These are phyloP conservation scores for Halictus ligatus DNA, from an alignment of 2,888 invertebrate species.

Conservation along the genomic window DNA sequence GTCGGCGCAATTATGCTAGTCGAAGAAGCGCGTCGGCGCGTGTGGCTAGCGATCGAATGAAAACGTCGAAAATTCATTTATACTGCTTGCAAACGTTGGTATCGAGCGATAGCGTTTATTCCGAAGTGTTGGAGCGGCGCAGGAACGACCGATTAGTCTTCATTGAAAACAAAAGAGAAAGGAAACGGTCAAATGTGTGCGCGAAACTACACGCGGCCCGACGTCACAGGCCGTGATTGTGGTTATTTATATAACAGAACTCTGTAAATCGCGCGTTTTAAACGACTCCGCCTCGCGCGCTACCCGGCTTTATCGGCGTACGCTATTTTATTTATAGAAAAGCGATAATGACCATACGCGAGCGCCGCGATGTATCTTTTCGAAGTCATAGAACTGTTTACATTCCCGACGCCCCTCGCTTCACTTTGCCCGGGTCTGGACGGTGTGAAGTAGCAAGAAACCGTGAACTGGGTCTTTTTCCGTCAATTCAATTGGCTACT, in stretches of 20 bases:
- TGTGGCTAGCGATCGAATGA: neutral
- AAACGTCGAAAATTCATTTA: conserved; percentile 54
- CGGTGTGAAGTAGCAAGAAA: neutral
- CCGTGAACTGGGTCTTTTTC: neutral
- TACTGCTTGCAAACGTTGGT: neutral
- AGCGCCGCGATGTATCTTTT: conserved; percentile 41
- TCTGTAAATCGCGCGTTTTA: conserved; percentile 68
- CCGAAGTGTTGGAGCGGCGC: conserved; percentile 50
- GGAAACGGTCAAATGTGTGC: conserved; percentile 66
- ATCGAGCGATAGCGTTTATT: conserved; percentile 44
- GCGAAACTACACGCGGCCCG: conserved; percentile 52
- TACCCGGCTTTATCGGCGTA: conserved; percentile 57
- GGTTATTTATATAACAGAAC: conserved; percentile 71
- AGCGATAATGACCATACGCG: conserved; percentile 63
- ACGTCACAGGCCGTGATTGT: conserved; percentile 69
- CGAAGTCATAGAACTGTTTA: conserved; percentile 44
- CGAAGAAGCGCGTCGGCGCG: neutral
- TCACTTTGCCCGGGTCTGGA: neutral
- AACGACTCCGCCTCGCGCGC: conserved; percentile 56
- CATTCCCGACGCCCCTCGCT: neutral
- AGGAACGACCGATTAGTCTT: conserved; percentile 68
- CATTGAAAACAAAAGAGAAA: conserved; percentile 70
- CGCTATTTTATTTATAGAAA: conserved; percentile 70
- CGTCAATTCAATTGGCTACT: neutral
- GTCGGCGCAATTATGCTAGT: neutral